Evolutionary conservation across 1,140 invertebrate species (phyloP).

Genomic region (Lanistes nyassanus): DNA sequence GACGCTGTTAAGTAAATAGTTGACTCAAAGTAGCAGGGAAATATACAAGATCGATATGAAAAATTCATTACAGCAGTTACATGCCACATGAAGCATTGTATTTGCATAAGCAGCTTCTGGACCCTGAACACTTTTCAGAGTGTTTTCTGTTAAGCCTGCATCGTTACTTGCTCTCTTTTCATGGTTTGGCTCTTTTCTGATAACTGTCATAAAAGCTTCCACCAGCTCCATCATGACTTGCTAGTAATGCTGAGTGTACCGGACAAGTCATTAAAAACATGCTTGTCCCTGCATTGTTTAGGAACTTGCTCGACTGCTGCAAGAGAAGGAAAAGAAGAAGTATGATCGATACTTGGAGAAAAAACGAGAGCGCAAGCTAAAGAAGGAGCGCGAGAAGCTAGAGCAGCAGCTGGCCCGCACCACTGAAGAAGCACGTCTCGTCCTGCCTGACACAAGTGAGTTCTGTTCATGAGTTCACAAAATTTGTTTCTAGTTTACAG

Average conservation of each 20-base stretch:
- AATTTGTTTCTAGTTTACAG: background rate
- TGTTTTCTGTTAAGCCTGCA: background rate
- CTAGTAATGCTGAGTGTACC: too few relatives aligned
- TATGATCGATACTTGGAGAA: slow-evolving; percentile 61
- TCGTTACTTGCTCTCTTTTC: background rate
- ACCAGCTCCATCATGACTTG: too few relatives aligned
- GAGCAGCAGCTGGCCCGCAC: slow-evolving; percentile 55
- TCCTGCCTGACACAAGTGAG: slow-evolving; percentile 20
- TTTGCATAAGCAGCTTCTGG: too few relatives aligned
- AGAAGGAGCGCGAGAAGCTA: slow-evolving; percentile 58
- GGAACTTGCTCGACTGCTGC: slow-evolving; percentile 61
- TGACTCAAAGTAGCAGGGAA: too few relatives aligned
- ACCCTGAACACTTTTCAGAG: too few relatives aligned
- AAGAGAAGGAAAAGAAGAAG: slow-evolving; percentile 65
- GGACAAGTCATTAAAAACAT: background rate
- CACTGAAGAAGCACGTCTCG: slow-evolving; percentile 49
- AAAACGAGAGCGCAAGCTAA: slow-evolving; percentile 59
- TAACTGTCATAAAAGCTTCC: too few relatives aligned
- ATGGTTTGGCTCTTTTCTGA: too few relatives aligned
- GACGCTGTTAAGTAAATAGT: too few relatives aligned
- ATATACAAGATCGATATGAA: too few relatives aligned
- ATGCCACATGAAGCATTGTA: too few relatives aligned
- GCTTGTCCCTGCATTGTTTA: slow-evolving; percentile 27
- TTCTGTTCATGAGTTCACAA: slow-evolving; percentile 5
- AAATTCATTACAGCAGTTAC: too few relatives aligned